phyloP scores from a whole-genome alignment of 2,888 invertebrate genomes.

The Orthosia incerta region DNA sequence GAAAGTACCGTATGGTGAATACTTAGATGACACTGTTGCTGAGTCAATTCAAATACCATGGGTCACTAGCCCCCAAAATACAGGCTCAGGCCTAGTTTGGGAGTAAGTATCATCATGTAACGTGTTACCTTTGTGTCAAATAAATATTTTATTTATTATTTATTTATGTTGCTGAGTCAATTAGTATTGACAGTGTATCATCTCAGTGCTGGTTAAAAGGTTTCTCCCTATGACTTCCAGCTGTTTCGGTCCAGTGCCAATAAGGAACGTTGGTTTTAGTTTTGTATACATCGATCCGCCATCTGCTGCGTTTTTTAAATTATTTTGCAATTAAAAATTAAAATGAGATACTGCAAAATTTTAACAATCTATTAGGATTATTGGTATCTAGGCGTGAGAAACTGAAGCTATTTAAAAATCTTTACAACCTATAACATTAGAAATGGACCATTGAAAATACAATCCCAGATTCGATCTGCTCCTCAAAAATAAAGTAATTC shows the following conservation, averaged over 20 bases:
- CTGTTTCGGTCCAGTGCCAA: neutral
- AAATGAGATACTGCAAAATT: neutral
- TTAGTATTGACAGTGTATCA: too few relatives aligned
- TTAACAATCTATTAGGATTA: constrained; percentile 17
- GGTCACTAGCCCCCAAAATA: too few relatives aligned
- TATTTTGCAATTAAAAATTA: neutral
- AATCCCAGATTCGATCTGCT: constrained; percentile 60
- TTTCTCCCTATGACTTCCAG: neutral
- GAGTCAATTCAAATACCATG: too few relatives aligned
- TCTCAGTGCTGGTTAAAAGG: neutral
- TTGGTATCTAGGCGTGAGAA: constrained; percentile 38
- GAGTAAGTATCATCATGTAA: too few relatives aligned
- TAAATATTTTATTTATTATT: too few relatives aligned
- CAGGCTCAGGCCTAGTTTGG: too few relatives aligned
- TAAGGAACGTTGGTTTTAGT: neutral
- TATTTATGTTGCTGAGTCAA: neutral
- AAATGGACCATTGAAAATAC: constrained; percentile 48
- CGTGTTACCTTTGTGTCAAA: too few relatives aligned
- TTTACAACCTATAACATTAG: constrained; percentile 36
- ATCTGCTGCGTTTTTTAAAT: neutral
- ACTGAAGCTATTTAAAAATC: neutral
- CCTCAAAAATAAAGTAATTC: constrained; percentile 73
- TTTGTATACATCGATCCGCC: neutral
- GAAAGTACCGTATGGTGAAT: neutral
- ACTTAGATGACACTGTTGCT: neutral